These are phyloP conservation scores for Polyergus mexicanus DNA, from an alignment of 1,140 invertebrate species.

Conservation along the genomic window DNA sequence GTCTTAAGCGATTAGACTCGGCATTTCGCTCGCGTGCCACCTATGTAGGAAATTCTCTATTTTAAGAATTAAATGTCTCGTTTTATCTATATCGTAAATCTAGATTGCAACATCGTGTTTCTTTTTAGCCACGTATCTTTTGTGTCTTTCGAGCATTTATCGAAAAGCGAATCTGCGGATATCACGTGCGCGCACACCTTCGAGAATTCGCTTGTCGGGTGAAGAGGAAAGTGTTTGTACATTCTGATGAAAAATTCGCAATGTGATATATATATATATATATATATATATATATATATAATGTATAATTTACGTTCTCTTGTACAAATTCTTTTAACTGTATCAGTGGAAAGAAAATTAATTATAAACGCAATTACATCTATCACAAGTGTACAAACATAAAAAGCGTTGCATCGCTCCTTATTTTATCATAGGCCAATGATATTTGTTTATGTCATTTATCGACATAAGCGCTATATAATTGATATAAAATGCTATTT, in stretches of 20 bases:
- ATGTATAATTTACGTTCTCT: conserved; percentile 38
- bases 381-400: conserved; percentile 50
- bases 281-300: neutral
- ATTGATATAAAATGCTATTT: conserved; percentile 59
- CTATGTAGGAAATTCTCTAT: conserved; percentile 72
- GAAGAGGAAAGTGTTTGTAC: conserved; percentile 46
- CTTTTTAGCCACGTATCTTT: conserved; percentile 32
- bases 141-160: conserved; percentile 42
- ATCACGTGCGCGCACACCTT: conserved; percentile 26
- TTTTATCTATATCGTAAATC: conserved; percentile 60
- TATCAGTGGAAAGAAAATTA: conserved; percentile 16
- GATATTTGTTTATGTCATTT: conserved; percentile 58
- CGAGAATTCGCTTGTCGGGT: conserved; percentile 25
- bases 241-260: conserved; percentile 54
- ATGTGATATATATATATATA: conserved; percentile 5
- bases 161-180: conserved; percentile 38
- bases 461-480: conserved; percentile 51
- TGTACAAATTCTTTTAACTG: conserved; percentile 40
- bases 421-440: conserved; percentile 43
- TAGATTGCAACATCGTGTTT: conserved; percentile 64
- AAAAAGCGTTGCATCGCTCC: conserved; percentile 49
- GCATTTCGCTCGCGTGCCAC: conserved; percentile 22
- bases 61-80: conserved; percentile 67
- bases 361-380: conserved; percentile 19
- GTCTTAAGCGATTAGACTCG: conserved; percentile 66